phyloP scores from a whole-genome alignment of 1,140 invertebrate species.

The Matsumurasca onukii region DNA sequence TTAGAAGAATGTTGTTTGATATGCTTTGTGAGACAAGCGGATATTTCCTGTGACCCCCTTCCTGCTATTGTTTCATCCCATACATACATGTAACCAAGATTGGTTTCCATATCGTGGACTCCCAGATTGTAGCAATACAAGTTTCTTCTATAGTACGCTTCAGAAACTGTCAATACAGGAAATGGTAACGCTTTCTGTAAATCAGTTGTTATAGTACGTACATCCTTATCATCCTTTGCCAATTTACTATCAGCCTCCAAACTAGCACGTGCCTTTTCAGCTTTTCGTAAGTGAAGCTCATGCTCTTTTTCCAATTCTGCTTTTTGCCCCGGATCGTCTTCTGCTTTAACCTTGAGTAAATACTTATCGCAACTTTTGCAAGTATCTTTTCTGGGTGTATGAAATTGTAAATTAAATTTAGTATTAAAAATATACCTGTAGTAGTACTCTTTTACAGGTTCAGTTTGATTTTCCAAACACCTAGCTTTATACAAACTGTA shows the following conservation, averaged over 20 bases:
- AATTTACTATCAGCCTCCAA: constrained; percentile 12
- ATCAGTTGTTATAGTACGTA: constrained; percentile 15
- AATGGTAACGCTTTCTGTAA: constrained; percentile 33
- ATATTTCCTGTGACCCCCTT: constrained; percentile 37
- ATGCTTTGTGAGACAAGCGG: constrained; percentile 23
- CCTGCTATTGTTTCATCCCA: constrained; percentile 32
- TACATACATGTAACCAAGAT: constrained; percentile 32
- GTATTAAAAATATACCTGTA: constrained; percentile 26
- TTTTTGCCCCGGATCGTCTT: not conserved
- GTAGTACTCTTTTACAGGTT: constrained; percentile 28
- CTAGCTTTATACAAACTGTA: constrained; percentile 12
- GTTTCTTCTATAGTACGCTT: constrained; percentile 35
- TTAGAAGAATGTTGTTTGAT: not conserved
- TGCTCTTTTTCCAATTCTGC: constrained; percentile 25
- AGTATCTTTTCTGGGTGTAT: constrained; percentile 32
- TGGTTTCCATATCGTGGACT: constrained; percentile 34
- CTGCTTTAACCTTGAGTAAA: not conserved
- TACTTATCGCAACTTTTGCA: constrained; percentile 33
- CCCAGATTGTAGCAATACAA: constrained; percentile 37
- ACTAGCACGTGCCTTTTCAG: constrained; percentile 18
- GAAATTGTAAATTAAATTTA: constrained; percentile 27
- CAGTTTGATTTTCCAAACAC: constrained; percentile 16
- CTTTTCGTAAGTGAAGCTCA: constrained; percentile 28
- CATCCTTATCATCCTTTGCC: constrained; percentile 10
- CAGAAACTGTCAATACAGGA: constrained; percentile 28